Evolutionary conservation across 1,140 invertebrate species (phyloP), one percentile per base, ranked within the genome.

Genomic region (Penaeus indicus): DNA sequence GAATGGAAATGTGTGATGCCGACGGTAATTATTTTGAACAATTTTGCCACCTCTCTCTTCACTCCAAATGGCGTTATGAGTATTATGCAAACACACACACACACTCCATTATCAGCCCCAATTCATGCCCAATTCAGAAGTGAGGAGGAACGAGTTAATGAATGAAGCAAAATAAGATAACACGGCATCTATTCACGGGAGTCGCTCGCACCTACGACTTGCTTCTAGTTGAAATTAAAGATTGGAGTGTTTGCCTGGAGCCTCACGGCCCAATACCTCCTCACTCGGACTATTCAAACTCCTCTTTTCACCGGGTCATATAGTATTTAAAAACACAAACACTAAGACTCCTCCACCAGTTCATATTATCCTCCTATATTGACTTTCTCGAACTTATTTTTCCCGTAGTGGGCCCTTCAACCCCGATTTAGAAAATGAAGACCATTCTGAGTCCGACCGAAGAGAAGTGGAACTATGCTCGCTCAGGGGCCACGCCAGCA

Each of bases 191-290:
- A 62, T 25, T 32, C 64, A 42, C 54, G 62, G 85, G 42, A 87
- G 78, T 87, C 85, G 61, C 64, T 87, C 85, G 67, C 85, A 87
- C 85, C 85, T 87, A 81, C 78, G 81, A 54, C 85, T 81, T 64
- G 85, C 85, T 87, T 87, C 78, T 81, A 54, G 78, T 81, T 64
- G 85, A 81, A 87, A 87, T 87, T 87, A 87, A 87, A 87, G 81
- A 54, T 27, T 81, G 18, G 42, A 87, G 85, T 87, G 85, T 87
- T 87, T 87, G 81, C 85, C 85, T 67, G 22, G 38, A 78, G 61
- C 78, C 78, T 47, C 42, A 47, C 42, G n/a, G 85, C 32, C 63
- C 80, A 81, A 87, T 64, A 87, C 78, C 63, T 62, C 61, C 72
- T n/a, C 64, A 38, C 63, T 62, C 19, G 75, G 22, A 42, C 75